Base-by-base conservation (phyloP, 2,888 invertebrate genomes). In the Hanleya hanleyi region DNA sequence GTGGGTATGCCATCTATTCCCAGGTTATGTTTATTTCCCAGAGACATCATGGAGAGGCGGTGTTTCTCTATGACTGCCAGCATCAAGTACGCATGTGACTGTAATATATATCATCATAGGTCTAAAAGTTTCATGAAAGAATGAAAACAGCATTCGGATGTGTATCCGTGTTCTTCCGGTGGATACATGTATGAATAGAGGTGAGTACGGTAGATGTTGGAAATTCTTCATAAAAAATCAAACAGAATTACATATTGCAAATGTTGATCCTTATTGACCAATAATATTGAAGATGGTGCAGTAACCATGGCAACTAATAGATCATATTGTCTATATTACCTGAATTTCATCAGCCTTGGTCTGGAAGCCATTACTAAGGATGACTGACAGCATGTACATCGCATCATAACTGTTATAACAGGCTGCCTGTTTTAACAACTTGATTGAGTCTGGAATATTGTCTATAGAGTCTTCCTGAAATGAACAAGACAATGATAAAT, bases 1-100 rank as follows among this genome's bases (percentile, higher is more conserved):
- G 62, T 22, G 6, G 87, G 81, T 1, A 87, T 79, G 12, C 86
- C 84, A 76, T 90, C 90, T 32, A 89, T 75, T 6, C 89, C 89
- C 73, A 85, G 82, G 29, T 80, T 77, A 72, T 90, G 89, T 75
- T 88, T 89, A 73, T 89, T 85, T 18, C 82, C 90, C 18, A 90
- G 82, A 0, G 89, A 83, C 62, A 90, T 74, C 15, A 84, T 77
- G 71, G 87, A 84, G 5, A 89, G 75, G 15, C 87, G 77, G 71
- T 90, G 87, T 29, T 77, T 77, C 7, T 85, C 82, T 64, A 86
- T 38, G 3, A 85, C 82, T 22, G 85, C 86, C 62, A 81, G 66
- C 85, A 89, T 86, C 22, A 89, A 78, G 67, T 83, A 87, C 0
- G 85, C 85, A 51, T 86, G 83, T 26, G 86, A 78, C 89, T 89